These are phyloP conservation scores for Drosophila sordidula DNA, from an alignment of 2,888 invertebrate genomes.

Conservation along the genomic window DNA sequence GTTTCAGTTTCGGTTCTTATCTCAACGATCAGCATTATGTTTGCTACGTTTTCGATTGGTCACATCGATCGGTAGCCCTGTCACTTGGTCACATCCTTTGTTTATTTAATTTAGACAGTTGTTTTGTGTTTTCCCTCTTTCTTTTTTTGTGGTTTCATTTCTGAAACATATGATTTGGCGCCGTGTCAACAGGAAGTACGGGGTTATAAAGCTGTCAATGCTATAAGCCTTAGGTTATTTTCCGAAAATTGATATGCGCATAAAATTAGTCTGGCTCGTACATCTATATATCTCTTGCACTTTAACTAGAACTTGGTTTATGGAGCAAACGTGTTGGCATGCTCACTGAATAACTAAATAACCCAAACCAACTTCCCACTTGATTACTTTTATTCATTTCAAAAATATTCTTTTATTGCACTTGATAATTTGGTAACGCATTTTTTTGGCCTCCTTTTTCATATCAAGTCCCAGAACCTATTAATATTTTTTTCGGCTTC, in stretches of 20 bases:
- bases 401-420: constrained; percentile 1
- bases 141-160: constrained; percentile 26
- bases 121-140: constrained; percentile 21
- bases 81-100: constrained; percentile 65
- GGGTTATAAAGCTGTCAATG: constrained; percentile 49
- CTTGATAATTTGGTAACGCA: constrained; percentile 32
- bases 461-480: constrained; percentile 63
- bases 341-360: constrained; percentile 2
- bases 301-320: constrained; percentile 47
- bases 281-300: not conserved
- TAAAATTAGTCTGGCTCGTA: constrained; percentile 7
- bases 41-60: constrained; percentile 65
- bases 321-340: constrained; percentile 56
- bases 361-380: not conserved
- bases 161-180: constrained; percentile 65
- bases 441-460: constrained; percentile 24
- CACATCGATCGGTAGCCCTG: constrained; percentile 73
- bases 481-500: constrained; percentile 63
- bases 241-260: constrained; percentile 33
- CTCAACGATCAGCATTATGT: constrained; percentile 60
- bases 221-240: constrained; percentile 21
- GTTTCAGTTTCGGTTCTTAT: constrained; percentile 48
- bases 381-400: constrained; percentile 24
- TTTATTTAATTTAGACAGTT: constrained; percentile 65
- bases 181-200: constrained; percentile 69